These are phyloP conservation scores for Trogon melanurus DNA, from an alignment of 2,113 vertebrate genomes.

Conservation along the genomic window DNA sequence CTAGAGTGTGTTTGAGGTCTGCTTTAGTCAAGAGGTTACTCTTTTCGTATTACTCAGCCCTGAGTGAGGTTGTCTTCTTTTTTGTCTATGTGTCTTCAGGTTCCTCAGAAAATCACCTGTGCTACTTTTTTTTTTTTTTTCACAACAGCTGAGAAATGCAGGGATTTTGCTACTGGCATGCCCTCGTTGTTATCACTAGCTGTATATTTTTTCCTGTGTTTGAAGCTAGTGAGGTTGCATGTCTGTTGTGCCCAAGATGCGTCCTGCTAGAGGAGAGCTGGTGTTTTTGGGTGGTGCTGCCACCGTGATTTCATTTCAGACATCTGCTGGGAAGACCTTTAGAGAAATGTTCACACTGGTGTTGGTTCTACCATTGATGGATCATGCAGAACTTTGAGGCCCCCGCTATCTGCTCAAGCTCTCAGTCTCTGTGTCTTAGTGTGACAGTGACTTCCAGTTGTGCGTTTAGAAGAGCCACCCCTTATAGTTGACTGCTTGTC, in stretches of 20 bases:
- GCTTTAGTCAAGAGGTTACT: neutral
- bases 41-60: neutral
- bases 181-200: neutral
- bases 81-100: neutral
- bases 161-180: neutral
- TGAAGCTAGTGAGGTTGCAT: neutral
- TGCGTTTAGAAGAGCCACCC: neutral
- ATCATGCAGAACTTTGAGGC: neutral
- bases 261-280: neutral
- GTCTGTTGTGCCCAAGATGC: neutral
- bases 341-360: neutral
- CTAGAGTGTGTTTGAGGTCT: neutral
- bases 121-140: neutral
- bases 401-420: neutral
- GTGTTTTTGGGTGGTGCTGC: neutral
- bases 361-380: neutral
- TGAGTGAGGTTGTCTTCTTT: neutral
- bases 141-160: neutral
- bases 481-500: neutral
- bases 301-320: neutral
- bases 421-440: neutral
- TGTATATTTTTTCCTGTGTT: neutral
- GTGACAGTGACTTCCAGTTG: neutral
- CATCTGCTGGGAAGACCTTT: neutral
- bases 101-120: neutral